Conservation (phyloP, 1,140 invertebrate genomes). For the Heterodera schachtii region DNA sequence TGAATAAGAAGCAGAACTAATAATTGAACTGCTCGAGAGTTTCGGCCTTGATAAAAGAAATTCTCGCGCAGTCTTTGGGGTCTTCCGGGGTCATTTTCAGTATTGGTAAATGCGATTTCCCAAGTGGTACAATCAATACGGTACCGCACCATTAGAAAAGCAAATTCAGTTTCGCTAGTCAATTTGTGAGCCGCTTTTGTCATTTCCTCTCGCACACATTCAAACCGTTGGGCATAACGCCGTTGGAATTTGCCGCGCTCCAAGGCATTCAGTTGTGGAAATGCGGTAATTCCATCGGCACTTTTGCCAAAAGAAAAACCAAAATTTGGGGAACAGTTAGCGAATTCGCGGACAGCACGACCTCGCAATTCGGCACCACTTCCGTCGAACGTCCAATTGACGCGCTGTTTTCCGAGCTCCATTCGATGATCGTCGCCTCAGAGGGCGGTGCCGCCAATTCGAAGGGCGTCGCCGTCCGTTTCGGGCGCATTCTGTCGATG, state of each 20-base stretch:
- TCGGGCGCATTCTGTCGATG: slow-evolving; percentile 8
- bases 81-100: too few relatives aligned
- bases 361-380: not conserved
- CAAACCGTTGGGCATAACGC: slow-evolving; percentile 2
- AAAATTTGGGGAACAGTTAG: too few relatives aligned
- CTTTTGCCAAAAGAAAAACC: too few relatives aligned
- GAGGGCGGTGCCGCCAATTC: not conserved
- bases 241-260: slow-evolving; percentile 15
- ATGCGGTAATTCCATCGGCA: slow-evolving; percentile 1
- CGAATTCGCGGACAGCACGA: not conserved
- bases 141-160: not conserved
- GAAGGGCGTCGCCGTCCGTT: not conserved
- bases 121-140: not conserved
- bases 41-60: too few relatives aligned
- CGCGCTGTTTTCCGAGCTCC: not conserved
- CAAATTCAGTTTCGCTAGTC: not conserved
- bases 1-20: too few relatives aligned
- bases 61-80: too few relatives aligned
- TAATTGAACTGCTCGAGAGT: too few relatives aligned
- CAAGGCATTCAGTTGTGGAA: slow-evolving; percentile 23
- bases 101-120: not conserved
- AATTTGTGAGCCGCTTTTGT: not conserved
- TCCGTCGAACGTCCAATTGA: not conserved
- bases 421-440: not conserved
- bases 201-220: not conserved